Percentiles rank a stretch among this genome's conserved stretches.
phyloP scores from a whole-genome alignment of 1,140 invertebrate species.

The Brachionus koreanus region DNA sequence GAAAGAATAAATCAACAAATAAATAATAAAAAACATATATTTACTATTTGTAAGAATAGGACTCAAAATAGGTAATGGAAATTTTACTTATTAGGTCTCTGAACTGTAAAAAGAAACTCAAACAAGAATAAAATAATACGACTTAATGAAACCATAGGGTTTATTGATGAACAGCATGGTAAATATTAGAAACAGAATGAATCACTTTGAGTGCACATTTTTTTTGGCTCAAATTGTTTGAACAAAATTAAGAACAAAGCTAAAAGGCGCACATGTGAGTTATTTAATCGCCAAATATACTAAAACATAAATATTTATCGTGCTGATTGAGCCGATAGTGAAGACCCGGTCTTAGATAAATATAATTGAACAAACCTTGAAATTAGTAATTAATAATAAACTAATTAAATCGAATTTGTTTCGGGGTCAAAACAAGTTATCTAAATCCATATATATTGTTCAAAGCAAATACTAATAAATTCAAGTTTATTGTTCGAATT shows the following conservation, averaged over 20 bases:
- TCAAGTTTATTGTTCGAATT: background rate
- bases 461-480: background rate
- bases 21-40: background rate
- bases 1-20: background rate
- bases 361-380: background rate
- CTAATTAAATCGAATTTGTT: constrained; percentile 17
- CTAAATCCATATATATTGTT: constrained; percentile 1
- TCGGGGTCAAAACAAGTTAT: background rate
- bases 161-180: constrained; percentile 12
- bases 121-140: constrained; percentile 10
- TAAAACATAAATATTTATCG: constrained; percentile 24
- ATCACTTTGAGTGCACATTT: constrained; percentile 13
- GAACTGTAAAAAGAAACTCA: background rate
- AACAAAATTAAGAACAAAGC: constrained; percentile 4
- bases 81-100: background rate
- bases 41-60: background rate
- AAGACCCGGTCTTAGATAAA: background rate
- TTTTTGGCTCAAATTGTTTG: background rate
- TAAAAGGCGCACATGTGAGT: constrained; percentile 26
- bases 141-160: background rate
- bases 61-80: background rate
- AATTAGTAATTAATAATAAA: constrained; percentile 29
- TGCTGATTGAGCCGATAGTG: background rate
- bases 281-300: constrained; percentile 3
- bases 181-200: constrained; percentile 32